phyloP scores from a whole-genome alignment of 2,797 vertebrate genomes.

The Gymnoscopelus microlampas region DNA sequence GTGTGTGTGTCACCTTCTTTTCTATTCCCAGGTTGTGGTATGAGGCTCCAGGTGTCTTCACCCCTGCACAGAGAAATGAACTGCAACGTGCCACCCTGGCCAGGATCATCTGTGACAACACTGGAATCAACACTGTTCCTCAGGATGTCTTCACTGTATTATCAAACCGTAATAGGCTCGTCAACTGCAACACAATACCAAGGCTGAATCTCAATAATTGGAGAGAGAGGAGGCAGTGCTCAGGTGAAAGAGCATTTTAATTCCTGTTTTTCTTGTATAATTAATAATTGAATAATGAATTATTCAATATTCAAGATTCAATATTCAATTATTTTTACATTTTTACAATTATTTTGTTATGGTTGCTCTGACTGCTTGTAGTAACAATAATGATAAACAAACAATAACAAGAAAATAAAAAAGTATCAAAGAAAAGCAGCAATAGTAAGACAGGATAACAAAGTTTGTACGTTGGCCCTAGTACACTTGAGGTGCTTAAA shows the following conservation, averaged over 20 bases:
- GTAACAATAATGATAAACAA: too few relatives aligned
- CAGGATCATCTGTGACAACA: slow-evolving; percentile 89
- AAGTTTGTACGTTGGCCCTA: too few relatives aligned
- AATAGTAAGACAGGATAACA: too few relatives aligned
- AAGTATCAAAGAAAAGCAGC: too few relatives aligned
- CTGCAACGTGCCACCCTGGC: slow-evolving; percentile 74
- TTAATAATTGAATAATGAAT: too few relatives aligned
- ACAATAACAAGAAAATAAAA: too few relatives aligned
- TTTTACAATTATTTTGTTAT: neutral
- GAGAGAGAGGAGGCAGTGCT: rapidly evolving
- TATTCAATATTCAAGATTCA: too few relatives aligned
- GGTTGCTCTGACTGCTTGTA: too few relatives aligned
- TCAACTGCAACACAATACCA: slow-evolving; percentile 67
- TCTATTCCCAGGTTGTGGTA: slow-evolving; percentile 86
- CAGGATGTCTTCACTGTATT: slow-evolving; percentile 68
- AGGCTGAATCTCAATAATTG: slow-evolving; percentile 78
- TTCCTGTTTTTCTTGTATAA: neutral
- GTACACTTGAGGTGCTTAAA: too few relatives aligned
- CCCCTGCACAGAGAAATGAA: slow-evolving; percentile 65
- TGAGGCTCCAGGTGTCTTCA: slow-evolving; percentile 85
- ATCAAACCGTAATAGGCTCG: slow-evolving; percentile 53
- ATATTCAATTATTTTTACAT: too few relatives aligned
- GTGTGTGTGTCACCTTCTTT: neutral
- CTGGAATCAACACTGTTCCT: slow-evolving; percentile 80
- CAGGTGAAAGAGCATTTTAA: slow-evolving; percentile 26